These are phyloP conservation scores for Periophthalmodon schlosseri DNA, from an alignment of 2,113 vertebrate species.

Conservation along the genomic window DNA sequence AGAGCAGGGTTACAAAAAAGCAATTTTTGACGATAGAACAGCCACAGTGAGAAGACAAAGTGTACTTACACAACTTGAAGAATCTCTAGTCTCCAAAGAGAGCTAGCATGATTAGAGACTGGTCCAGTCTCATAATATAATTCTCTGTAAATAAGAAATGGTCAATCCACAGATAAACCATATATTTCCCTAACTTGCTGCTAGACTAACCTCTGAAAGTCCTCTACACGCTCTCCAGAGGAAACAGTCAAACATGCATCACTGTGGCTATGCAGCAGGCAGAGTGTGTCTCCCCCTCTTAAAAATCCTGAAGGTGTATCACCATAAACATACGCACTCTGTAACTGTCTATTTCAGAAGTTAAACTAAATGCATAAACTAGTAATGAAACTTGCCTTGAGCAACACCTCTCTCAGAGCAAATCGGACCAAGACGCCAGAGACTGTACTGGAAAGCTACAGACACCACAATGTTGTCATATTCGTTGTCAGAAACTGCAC, in stretches of 20 bases:
- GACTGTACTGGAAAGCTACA: constrained; percentile 92
- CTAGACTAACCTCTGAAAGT: constrained; percentile 84
- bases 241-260: constrained; percentile 91
- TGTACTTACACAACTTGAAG: constrained; percentile 91
- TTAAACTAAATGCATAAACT: not conserved
- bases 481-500: constrained; percentile 65
- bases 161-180: constrained; percentile 6
- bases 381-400: constrained; percentile 80
- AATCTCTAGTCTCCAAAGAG: constrained; percentile 93
- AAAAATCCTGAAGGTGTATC: constrained; percentile 80
- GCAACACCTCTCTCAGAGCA: constrained; percentile 88
- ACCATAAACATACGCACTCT: not conserved
- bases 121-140: constrained; percentile 90
- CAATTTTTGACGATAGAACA: not conserved
- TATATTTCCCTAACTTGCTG: not conserved
- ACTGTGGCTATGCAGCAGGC: constrained; percentile 89
- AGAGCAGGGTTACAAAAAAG: not conserved
- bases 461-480: constrained; percentile 83
- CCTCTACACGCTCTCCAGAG: constrained; percentile 83
- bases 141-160: constrained; percentile 74
- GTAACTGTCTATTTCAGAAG: not conserved
- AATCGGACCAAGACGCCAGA: constrained; percentile 93
- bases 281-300: constrained; percentile 90
- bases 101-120: constrained; percentile 87
- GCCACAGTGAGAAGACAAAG: not conserved